Evolutionary conservation across 2,113 vertebrate genomes (phyloP), one percentile per base, ranked within the genome.

Genomic region (Channa argus): DNA sequence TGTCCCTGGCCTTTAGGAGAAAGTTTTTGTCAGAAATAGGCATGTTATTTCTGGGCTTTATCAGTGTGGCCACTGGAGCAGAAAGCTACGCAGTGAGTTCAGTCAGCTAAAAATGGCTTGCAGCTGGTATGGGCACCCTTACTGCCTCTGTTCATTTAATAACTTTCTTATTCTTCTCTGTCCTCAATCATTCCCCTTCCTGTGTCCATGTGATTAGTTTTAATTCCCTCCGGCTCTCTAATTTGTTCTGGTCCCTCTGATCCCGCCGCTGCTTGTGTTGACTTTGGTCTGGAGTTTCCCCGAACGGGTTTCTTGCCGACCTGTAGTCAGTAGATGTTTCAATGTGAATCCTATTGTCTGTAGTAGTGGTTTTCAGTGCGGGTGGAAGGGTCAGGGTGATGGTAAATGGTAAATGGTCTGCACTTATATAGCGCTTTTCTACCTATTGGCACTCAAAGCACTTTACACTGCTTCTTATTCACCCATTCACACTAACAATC

Each of bases 161-260:
- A 46, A 58, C 55, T 44, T 78, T 66, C 41, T 63, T 45, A 12
- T 71, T 62, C 2, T 68, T 51, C 14, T 71, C 36, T 45, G 44
- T 79, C 64, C 39, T 86, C 76, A 49, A 47, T 71, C 68, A 60
- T 58, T 81, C 15, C n/a, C 1, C 41, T 67, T 34, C 51, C 41
- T 71, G 15, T 13, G 34, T 62, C 65, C 64, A 45, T 77, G 72
- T 75, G 74, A 75, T 86, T 69, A 37, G 43, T 73, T 72, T 77
- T 41, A 46, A 55, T 80, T 76, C 82, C 71, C 63, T 53, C 44
- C 53, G 62, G 68, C 5, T 24, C 33, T 63, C 13, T 54, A 4
- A 74, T 82, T 82, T 39, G 68, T 71, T 74, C 44, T 24, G 12
- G 15, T 54, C 56, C 49, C 59, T 64, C 46, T 44, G 36, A 52